These are phyloP conservation scores for Odontomyia ornata DNA, from an alignment of 2,888 invertebrate species.

Conservation along the genomic window DNA sequence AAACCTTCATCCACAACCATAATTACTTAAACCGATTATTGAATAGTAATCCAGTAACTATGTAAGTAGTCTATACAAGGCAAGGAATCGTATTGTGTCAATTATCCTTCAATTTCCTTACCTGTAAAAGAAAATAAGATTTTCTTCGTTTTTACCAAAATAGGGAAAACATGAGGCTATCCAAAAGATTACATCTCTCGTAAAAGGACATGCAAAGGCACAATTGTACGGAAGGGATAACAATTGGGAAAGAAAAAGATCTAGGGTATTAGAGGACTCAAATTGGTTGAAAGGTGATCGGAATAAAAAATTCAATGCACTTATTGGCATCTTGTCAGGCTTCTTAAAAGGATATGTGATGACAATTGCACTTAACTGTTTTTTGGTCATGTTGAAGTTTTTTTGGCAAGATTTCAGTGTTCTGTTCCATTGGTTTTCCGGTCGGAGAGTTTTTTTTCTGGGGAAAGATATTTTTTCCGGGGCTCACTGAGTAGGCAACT, in stretches of 20 bases:
- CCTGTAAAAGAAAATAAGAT: slow-evolving; percentile 28
- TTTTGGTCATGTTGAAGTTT: neutral
- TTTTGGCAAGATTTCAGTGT: neutral
- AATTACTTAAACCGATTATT: slow-evolving; percentile 44
- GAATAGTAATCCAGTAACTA: slow-evolving; percentile 27
- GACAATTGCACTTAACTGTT: slow-evolving; percentile 36
- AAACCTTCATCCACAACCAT: slow-evolving; percentile 26
- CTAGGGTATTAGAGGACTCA: slow-evolving; percentile 15
- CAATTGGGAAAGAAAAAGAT: neutral
- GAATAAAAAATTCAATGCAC: slow-evolving; percentile 40
- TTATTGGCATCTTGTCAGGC: slow-evolving; percentile 44
- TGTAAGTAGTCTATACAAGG: neutral
- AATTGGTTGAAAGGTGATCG: slow-evolving; percentile 32
- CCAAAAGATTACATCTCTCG: neutral
- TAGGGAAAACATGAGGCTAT: neutral
- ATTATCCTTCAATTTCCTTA: slow-evolving; percentile 31
- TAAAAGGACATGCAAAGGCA: slow-evolving; percentile 37
- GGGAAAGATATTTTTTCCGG: no score
- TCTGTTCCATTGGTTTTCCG: no score
- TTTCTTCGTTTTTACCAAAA: neutral
- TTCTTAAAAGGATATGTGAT: slow-evolving; percentile 42
- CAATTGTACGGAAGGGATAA: slow-evolving; percentile 4
- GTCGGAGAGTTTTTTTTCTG: no score
- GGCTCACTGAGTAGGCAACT: no score
- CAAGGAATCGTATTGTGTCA: slow-evolving; percentile 11